phyloP scores from a whole-genome alignment of 2,797 vertebrate genomes.

The Orientallactaga sibirica region DNA sequence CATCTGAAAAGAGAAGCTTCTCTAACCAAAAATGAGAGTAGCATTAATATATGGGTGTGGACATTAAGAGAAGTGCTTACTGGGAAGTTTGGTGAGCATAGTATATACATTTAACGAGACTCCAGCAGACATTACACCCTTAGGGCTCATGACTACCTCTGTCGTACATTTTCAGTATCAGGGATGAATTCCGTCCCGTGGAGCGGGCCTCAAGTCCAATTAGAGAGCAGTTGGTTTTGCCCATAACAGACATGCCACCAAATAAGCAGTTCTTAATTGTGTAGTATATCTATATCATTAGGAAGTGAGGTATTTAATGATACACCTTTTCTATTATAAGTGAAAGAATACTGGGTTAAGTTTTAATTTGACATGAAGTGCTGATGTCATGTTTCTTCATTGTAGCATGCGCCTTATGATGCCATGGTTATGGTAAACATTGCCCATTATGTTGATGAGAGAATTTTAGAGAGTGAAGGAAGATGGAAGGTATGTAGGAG shows the following conservation, averaged over 20 bases:
- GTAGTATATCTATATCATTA: background rate
- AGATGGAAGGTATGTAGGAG: slow-evolving; percentile 94
- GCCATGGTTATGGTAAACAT: slow-evolving; percentile 95
- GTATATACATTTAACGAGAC: too few species aligned
- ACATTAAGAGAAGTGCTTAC: too few species aligned
- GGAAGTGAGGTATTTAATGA: slow-evolving; percentile 39
- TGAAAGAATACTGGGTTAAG: background rate
- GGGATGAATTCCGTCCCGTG: too few species aligned
- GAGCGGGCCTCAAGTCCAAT: too few species aligned
- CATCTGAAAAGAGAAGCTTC: too few species aligned
- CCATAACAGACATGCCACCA: background rate
- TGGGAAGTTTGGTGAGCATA: too few species aligned
- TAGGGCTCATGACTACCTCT: too few species aligned
- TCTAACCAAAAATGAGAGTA: too few species aligned
- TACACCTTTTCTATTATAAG: background rate
- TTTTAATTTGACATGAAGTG: background rate
- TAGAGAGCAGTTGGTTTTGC: too few species aligned
- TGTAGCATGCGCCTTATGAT: slow-evolving; percentile 96
- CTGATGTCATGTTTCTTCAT: slow-evolving; percentile 74
- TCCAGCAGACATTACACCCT: too few species aligned
- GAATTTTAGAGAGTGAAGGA: slow-evolving; percentile 91
- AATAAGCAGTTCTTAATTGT: background rate
- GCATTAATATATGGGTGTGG: too few species aligned
- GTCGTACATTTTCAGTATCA: too few species aligned
- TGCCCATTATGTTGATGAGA: slow-evolving; percentile 91